Base-by-base conservation (phyloP, 2,888 invertebrate species). In the Polyploca ridens region DNA sequence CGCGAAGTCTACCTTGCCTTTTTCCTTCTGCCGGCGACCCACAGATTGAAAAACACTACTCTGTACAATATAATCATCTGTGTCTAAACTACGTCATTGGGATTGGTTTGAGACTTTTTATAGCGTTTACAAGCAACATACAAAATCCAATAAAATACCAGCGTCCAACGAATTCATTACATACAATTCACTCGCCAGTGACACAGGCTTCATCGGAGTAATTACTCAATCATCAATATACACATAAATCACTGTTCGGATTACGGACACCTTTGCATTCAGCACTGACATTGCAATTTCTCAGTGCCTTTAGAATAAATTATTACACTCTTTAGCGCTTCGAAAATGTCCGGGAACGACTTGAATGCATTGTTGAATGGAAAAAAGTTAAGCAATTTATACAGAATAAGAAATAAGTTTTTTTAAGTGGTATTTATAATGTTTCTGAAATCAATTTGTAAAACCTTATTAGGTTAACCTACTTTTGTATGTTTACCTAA, bases 221-320 rank as follows among this genome's bases (percentile, higher is more conserved):
- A 76, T 76, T 77, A 72, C 70, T 78, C 76, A 75, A 73, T 70
- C 72, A 67, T 69, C 70, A 77, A 75, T 71, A 69, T 62, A 63
- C 57, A 68, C 69, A 81, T 82, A 81, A 80, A 79, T 83, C 82
- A 78, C 73, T 70, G 68, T 73, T 64, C 35, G 19, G 19, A 63
- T 59, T 64, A 66, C 66, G 61, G 75, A 78, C 76, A 75, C 75
- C 69, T 76, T 68, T 66, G 73, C 71, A 68, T 77, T 73, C 74
- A 75, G 66, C 73, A 75, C 68, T 75, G 79, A 76, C 77, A 75
- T 78, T 75, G 79, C 82, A 77, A 82, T 82, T 77, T 73, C 62
- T 66, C 67, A 69, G 73, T 72, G 75, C 72, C 75, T 74, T 58
- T 68, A 62, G 58, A 44, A 67, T 73, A 76, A 81, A 67, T 77